Evolutionary conservation across 2,797 vertebrate genomes (phyloP), one percentile per base, ranked within the genome.

Genomic region (Oreochromis mossambicus): DNA sequence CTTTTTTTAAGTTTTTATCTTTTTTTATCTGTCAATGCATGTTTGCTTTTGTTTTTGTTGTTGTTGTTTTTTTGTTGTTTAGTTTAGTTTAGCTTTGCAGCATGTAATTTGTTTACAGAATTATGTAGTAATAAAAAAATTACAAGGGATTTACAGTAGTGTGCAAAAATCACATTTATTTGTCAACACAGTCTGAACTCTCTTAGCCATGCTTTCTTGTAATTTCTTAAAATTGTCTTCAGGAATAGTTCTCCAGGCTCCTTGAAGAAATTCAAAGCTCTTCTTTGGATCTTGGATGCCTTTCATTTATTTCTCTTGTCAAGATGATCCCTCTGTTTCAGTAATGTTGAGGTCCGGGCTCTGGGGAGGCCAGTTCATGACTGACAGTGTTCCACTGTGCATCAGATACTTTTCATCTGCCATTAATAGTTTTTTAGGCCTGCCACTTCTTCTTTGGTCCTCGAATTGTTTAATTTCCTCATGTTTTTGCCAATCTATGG

Each of bases 1-100:
- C 56, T 61, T 34, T 32, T 58, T 58, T 0, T 3, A 32, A 29
- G 29, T 56, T 56, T 58, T 6, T 32, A 6, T 32, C 8, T 34
- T 58, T 58, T 5, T 10, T 32, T 58, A 10, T 58, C 56, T 34
- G 15, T 58, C 15, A 34, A 58, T 58, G 6, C 29, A 11, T 58
- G 8, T 1, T 51, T 48, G 26, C 1, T 7, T 5, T 54, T 24
- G 1, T 24, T 55, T 26, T 1, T 29, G n/a, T n/a, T n/a, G n/a
- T 58, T 29, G 2, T 26, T 26, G 1, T 17, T 29, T 1, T 26
- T 29, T 56, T 58, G n/a, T 32, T 7, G 32, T 32, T 32, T 32
- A 26, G 55, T 58, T 58, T 58, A 19, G 17, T 58, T 34, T 58
- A 19, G 3, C 29, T 58, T 58, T 58, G 29, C 9, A 34, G 29